Percentiles rank a stretch among this genome's conserved stretches.
Conservation (phyloP, 1,140 invertebrate species). For the Matsumurasca onukii region DNA sequence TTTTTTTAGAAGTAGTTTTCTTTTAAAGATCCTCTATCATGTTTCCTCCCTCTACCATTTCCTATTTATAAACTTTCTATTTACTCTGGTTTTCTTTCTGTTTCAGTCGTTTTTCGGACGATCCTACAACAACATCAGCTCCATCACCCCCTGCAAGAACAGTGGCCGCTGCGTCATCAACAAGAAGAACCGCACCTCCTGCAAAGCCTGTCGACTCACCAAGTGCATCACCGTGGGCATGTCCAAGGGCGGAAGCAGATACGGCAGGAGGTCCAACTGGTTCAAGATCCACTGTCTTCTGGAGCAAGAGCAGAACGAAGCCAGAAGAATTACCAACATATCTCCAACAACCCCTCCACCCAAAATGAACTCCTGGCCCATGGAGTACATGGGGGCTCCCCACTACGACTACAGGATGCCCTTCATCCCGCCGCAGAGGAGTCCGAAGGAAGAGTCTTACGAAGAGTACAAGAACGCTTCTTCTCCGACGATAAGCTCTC, state of each 20-base stretch:
- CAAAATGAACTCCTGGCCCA: slow-evolving; percentile 4
- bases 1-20: too few relatives aligned
- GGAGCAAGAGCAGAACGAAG: slow-evolving; percentile 51
- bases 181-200: slow-evolving; percentile 63
- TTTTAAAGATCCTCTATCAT: too few relatives aligned
- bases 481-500: slow-evolving; percentile 69
- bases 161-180: slow-evolving; percentile 62
- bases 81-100: slow-evolving; percentile 38
- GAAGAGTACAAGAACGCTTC: slow-evolving; percentile 53
- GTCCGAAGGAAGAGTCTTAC: slow-evolving; percentile 60
- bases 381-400: not conserved
- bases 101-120: slow-evolving; percentile 67
- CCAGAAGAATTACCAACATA: slow-evolving; percentile 10
- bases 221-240: slow-evolving; percentile 65
- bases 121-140: slow-evolving; percentile 61
- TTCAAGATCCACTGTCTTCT: slow-evolving; percentile 63
- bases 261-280: slow-evolving; percentile 59
- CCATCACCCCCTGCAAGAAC: slow-evolving; percentile 59
- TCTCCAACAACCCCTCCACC: not conserved
- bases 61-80: too few relatives aligned
- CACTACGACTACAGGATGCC: slow-evolving; percentile 43
- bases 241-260: slow-evolving; percentile 61
- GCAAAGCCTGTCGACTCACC: slow-evolving; percentile 63
- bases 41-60: too few relatives aligned
- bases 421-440: slow-evolving; percentile 46